Conservation (phyloP, 2,113 vertebrate genomes). For the Pavo muticus region DNA sequence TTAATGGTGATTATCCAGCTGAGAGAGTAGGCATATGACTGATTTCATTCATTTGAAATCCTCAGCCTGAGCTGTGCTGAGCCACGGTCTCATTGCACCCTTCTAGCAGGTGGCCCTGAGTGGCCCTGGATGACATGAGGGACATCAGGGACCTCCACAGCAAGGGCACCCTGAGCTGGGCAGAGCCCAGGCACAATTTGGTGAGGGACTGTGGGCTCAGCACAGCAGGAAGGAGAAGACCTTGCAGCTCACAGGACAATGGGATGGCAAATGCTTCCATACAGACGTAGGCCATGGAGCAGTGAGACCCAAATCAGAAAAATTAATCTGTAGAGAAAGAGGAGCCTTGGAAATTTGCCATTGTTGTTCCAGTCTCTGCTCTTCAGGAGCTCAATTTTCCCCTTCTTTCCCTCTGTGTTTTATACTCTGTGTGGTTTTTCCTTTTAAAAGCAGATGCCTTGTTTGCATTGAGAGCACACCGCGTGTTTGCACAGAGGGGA, state of each 20-base stretch:
- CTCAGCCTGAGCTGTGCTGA: neutral
- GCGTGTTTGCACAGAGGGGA: neutral
- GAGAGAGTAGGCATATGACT: neutral
- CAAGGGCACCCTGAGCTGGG: neutral
- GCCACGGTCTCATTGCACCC: neutral
- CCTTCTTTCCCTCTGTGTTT: neutral
- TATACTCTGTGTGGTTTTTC: neutral
- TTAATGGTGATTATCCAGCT: constrained; percentile 12
- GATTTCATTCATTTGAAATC: neutral
- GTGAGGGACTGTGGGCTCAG: neutral
- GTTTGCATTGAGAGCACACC: neutral
- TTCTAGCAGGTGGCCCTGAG: neutral
- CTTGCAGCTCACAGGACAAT: neutral
- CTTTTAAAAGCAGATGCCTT: neutral
- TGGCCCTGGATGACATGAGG: neutral
- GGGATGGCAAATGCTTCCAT: neutral
- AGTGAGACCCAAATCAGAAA: neutral
- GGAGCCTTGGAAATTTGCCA: constrained; percentile 26
- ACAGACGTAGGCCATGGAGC: fast-evolving
- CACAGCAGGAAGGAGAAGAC: neutral
- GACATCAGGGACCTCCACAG: neutral
- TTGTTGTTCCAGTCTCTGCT: neutral
- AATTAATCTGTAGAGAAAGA: neutral
- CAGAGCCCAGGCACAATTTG: neutral
- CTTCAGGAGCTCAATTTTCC: neutral